Evolutionary conservation across 2,113 vertebrate genomes (phyloP).

Genomic region (Bothrops jararaca): DNA sequence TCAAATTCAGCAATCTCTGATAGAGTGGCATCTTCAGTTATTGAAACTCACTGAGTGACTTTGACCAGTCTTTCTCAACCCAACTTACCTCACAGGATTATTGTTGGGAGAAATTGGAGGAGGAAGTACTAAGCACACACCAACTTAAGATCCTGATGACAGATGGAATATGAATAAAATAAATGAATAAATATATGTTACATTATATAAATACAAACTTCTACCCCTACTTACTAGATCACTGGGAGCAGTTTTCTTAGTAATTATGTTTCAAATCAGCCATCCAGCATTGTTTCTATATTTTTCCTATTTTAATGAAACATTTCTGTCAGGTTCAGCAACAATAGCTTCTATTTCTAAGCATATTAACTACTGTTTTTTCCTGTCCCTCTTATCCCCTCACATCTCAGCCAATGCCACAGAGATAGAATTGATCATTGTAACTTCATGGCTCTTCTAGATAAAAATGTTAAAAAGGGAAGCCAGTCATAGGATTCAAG

Average conservation of each 20-base stretch:
- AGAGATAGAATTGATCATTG: not conserved
- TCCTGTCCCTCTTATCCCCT: not conserved
- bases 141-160: not conserved
- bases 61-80: not conserved
- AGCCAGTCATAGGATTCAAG: not conserved
- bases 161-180: not conserved
- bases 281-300: not conserved
- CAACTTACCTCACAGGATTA: not conserved
- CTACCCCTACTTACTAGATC: not conserved
- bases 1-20: not conserved
- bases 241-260: not conserved
- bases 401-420: not conserved
- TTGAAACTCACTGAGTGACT: not conserved
- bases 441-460: not conserved
- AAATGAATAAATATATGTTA: not conserved
- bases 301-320: not conserved
- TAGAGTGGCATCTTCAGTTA: not conserved
- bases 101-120: not conserved
- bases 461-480: not conserved
- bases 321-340: not conserved
- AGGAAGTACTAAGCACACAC: not conserved
- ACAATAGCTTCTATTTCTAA: not conserved
- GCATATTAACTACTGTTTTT: not conserved
- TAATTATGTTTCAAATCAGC: not conserved
- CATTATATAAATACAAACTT: not conserved